These are phyloP conservation scores for Drosophila neonasuta DNA, from an alignment of 2,888 invertebrate genomes.

Conservation along the genomic window DNA sequence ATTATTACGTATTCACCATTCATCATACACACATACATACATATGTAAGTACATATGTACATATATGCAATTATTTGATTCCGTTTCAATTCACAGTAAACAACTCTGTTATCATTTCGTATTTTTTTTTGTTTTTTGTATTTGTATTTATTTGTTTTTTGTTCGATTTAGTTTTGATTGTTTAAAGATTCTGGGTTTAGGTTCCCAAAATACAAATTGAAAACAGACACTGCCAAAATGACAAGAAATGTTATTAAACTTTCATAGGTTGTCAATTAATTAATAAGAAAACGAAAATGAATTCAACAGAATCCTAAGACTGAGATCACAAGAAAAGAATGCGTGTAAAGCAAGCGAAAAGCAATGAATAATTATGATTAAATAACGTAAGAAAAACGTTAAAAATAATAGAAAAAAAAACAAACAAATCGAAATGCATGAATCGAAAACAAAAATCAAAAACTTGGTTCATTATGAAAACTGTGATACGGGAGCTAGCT, in stretches of 20 bases:
- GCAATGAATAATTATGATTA: slow-evolving; percentile 13
- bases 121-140: not conserved
- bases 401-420: slow-evolving; percentile 8
- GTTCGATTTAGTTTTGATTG: slow-evolving; percentile 2
- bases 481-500: slow-evolving; percentile 59
- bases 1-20: slow-evolving; percentile 19
- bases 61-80: slow-evolving; percentile 1
- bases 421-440: slow-evolving; percentile 49
- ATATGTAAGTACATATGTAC: not conserved
- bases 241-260: slow-evolving; percentile 12
- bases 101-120: slow-evolving; percentile 19
- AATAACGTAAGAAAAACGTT: slow-evolving; percentile 13
- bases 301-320: slow-evolving; percentile 44
- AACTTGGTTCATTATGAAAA: slow-evolving; percentile 56
- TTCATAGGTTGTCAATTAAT: slow-evolving; percentile 30
- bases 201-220: slow-evolving; percentile 38
- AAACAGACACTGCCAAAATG: slow-evolving; percentile 52
- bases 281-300: slow-evolving; percentile 16
- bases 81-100: slow-evolving; percentile 13
- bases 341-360: not conserved
- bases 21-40: not conserved
- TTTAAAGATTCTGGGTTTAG: slow-evolving; percentile 38
- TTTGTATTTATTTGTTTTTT: not conserved
- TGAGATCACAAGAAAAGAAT: slow-evolving; percentile 41
- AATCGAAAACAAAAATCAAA: slow-evolving; percentile 62